Evolutionary conservation across 2,797 vertebrate genomes (phyloP).

Genomic region (Myripristis murdjan): DNA sequence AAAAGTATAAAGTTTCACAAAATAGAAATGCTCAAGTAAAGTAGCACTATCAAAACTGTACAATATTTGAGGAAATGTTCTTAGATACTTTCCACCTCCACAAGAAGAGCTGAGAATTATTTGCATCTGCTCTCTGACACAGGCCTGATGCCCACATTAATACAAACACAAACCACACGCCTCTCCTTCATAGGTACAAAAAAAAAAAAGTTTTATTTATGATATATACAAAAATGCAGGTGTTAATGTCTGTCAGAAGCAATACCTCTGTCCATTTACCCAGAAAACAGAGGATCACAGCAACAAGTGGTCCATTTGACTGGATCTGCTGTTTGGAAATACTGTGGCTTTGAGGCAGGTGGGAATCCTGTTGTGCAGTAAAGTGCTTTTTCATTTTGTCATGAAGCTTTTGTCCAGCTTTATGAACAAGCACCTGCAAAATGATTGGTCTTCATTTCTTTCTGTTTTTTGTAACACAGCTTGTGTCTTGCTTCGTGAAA

Average conservation of each 20-base stretch:
- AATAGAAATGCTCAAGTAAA: too few relatives aligned
- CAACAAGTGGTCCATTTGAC: slow-evolving; percentile 12
- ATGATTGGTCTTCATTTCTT: slow-evolving; percentile 11
- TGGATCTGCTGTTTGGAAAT: slow-evolving; percentile 8
- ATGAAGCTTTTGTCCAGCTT: slow-evolving; percentile 39
- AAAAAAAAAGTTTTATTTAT: neutral
- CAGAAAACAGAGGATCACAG: neutral
- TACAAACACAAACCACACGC: neutral
- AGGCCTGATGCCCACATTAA: neutral
- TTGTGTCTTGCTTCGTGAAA: slow-evolving; percentile 36
- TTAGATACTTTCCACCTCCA: too few relatives aligned
- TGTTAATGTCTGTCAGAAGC: neutral
- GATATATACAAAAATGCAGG: neutral
- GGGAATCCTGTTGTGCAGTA: neutral
- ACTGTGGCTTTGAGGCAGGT: slow-evolving; percentile 1
- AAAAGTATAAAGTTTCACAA: too few relatives aligned
- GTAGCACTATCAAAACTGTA: too few relatives aligned
- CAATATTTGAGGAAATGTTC: too few relatives aligned
- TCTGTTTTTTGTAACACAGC: slow-evolving; percentile 1
- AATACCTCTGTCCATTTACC: neutral
- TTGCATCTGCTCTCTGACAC: neutral
- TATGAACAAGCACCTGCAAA: slow-evolving; percentile 13
- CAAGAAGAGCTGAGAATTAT: too few relatives aligned
- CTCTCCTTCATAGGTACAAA: neutral
- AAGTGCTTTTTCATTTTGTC: slow-evolving; percentile 43